A percentile compares a stretch with the other conserved stretches of the same genome.
Evolutionary conservation across 1,140 invertebrate genomes (phyloP).

Genomic region (Eurosta solidaginis): DNA sequence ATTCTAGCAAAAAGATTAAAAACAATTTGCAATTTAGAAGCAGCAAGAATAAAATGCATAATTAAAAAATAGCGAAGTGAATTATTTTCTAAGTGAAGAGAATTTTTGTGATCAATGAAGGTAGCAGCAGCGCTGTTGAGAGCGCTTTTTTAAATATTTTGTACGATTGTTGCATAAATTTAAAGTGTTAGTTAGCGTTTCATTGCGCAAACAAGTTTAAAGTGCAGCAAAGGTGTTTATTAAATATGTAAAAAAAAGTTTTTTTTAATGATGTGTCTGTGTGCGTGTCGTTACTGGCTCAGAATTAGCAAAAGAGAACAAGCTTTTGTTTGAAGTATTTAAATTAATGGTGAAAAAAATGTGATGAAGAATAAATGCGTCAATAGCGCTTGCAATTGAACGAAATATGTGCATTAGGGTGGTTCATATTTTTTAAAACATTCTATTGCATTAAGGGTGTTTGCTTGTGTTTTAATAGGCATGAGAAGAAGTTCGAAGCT

Average conservation of each 20-base stretch:
- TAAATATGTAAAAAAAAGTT: not conserved
- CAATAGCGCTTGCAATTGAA: too few relatives aligned
- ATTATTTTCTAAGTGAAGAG: not conserved
- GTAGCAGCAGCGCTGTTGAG: too few relatives aligned
- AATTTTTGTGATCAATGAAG: not conserved
- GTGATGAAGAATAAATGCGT: not conserved
- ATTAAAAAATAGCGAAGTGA: not conserved
- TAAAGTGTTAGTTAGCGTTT: not conserved
- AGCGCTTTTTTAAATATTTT: too few relatives aligned
- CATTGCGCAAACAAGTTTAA: not conserved
- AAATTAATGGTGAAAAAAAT: not conserved
- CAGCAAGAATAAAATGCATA: not conserved
- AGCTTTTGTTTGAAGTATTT: not conserved
- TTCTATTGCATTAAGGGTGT: too few relatives aligned
- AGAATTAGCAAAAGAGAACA: not conserved
- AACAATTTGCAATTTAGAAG: not conserved
- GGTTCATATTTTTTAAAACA: not conserved
- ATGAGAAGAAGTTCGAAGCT: too few relatives aligned
- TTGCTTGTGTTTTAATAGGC: too few relatives aligned
- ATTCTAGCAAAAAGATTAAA: not conserved
- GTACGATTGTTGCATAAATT: too few relatives aligned
- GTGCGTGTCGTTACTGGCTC: too few relatives aligned
- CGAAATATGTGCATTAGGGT: not conserved
- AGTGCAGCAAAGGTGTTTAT: not conserved
- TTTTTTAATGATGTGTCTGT: not conserved